These are phyloP conservation scores for Punctoribates punctum DNA, from an alignment of 2,888 invertebrate genomes.

Conservation along the genomic window DNA sequence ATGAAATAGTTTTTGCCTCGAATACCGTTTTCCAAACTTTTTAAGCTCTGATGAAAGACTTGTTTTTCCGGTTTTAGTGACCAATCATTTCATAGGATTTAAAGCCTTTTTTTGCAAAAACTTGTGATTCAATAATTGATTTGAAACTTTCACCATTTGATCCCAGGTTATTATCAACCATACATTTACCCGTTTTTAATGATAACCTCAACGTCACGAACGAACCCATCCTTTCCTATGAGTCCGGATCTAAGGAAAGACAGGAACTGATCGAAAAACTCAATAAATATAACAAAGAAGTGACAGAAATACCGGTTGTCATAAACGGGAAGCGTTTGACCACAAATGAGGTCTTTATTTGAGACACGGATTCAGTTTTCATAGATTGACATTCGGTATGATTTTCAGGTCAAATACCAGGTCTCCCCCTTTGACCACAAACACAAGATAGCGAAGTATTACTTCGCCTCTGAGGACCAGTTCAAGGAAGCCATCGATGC, in stretches of 20 bases:
- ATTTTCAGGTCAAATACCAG: constrained; percentile 65
- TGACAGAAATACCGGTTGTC: constrained; percentile 89
- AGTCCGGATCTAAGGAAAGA: constrained; percentile 76
- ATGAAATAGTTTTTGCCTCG: no score
- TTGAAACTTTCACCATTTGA: no score
- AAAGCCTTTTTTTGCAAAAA: no score
- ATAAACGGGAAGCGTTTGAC: constrained; percentile 84
- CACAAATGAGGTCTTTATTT: constrained; percentile 58
- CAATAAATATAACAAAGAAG: constrained; percentile 61
- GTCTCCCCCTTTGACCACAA: constrained; percentile 86
- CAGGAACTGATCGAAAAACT: constrained; percentile 67
- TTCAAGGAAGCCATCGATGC: constrained; percentile 78
- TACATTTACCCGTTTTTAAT: constrained; percentile 56
- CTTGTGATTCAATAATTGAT: no score
- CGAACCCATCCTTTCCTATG: constrained; percentile 76
- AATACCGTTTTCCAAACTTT: no score
- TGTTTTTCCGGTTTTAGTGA: no score
- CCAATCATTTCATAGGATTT: no score
- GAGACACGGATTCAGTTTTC: not conserved
- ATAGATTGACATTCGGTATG: not conserved
- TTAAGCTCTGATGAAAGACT: no score
- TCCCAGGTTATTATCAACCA: not conserved
- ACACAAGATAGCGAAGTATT: constrained; percentile 81
- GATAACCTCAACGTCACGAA: constrained; percentile 67
- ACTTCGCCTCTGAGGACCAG: constrained; percentile 77